phyloP scores from a whole-genome alignment of 1,140 invertebrate genomes.

The Zaprionus lachaisei region DNA sequence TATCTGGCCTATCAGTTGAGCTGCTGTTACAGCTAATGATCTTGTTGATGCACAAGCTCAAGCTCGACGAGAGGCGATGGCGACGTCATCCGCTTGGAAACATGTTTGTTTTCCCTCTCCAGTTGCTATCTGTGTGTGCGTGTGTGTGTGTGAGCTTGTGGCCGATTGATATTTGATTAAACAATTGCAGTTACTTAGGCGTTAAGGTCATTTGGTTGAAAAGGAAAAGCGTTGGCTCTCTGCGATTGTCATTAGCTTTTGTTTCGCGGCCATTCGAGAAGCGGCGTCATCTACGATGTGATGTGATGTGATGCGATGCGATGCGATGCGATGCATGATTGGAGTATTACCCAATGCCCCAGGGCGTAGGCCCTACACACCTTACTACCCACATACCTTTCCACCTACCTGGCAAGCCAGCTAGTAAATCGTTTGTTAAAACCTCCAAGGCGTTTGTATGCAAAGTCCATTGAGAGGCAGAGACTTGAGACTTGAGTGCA shows the following conservation, averaged over 20 bases:
- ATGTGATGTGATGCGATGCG: neutral
- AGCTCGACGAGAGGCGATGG: neutral
- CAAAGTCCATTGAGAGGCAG: slow-evolving; percentile 18
- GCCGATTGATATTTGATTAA: slow-evolving; percentile 38
- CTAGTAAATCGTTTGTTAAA: neutral
- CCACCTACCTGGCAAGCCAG: neutral
- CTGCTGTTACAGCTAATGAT: slow-evolving; percentile 66
- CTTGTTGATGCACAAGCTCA: slow-evolving; percentile 35
- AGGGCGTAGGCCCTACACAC: neutral
- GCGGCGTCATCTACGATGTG: neutral
- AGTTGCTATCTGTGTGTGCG: neutral
- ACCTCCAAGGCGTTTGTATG: neutral
- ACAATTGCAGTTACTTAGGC: slow-evolving; percentile 45
- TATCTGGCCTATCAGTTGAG: neutral
- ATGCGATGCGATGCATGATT: slow-evolving; percentile 7
- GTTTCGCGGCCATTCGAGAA: slow-evolving; percentile 32
- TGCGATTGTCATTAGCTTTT: slow-evolving; percentile 39
- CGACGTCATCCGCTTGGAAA: slow-evolving; percentile 43
- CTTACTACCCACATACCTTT: neutral
- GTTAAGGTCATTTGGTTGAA: slow-evolving; percentile 38
- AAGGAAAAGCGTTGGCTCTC: slow-evolving; percentile 38
- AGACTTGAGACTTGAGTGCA: neutral
- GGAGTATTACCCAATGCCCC: slow-evolving; percentile 28
- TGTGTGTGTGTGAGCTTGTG: slow-evolving; percentile 4
- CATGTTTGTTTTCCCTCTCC: slow-evolving; percentile 35